Percentiles rank a stretch among this genome's conserved stretches.
Conservation (phyloP, 2,888 invertebrate species). For the Liodrosophila aerea region DNA sequence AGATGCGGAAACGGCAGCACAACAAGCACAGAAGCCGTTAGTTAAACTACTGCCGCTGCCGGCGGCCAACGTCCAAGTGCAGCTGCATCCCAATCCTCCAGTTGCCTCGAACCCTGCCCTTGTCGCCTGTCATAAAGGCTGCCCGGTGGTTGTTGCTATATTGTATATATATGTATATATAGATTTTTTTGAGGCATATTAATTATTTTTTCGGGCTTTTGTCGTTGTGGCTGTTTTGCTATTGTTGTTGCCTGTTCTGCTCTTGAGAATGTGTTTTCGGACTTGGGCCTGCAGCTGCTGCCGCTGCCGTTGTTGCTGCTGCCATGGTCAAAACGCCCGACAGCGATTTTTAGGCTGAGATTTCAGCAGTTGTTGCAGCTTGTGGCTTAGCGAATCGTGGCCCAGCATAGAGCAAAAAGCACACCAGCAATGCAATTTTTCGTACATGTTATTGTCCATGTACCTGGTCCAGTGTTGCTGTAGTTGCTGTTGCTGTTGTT, state of each 20-base stretch:
- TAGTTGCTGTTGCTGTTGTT: conserved; percentile 29
- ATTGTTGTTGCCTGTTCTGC: conserved; percentile 37
- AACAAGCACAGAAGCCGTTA: conserved; percentile 78
- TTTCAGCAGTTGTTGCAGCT: conserved; percentile 40
- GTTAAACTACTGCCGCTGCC: conserved; percentile 69
- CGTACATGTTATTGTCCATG: conserved; percentile 73
- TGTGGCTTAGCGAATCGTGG: conserved; percentile 59
- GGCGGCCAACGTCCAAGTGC: conserved; percentile 65
- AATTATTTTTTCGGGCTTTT: conserved; percentile 75
- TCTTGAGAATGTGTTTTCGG: conserved; percentile 62
- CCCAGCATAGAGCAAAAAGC: conserved; percentile 54
- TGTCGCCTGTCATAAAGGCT: conserved; percentile 78
- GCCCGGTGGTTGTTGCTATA: conserved; percentile 41
- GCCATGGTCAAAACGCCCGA: conserved; percentile 67
- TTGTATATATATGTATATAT: conserved; percentile 16
- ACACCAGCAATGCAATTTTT: conserved; percentile 78
- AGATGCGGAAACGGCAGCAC: conserved; percentile 79
- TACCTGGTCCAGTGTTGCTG: conserved; percentile 46
- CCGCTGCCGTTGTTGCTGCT: conserved; percentile 56
- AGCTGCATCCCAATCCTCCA: conserved; percentile 61
- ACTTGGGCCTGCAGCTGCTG: conserved; percentile 34
- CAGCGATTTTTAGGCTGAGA: conserved; percentile 73
- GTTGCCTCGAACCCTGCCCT: conserved; percentile 68
- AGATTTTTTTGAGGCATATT: conserved; percentile 77
- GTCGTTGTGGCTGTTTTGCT: conserved; percentile 57